phyloP scores from a whole-genome alignment of 2,888 invertebrate species.

The Cenopis cana region DNA sequence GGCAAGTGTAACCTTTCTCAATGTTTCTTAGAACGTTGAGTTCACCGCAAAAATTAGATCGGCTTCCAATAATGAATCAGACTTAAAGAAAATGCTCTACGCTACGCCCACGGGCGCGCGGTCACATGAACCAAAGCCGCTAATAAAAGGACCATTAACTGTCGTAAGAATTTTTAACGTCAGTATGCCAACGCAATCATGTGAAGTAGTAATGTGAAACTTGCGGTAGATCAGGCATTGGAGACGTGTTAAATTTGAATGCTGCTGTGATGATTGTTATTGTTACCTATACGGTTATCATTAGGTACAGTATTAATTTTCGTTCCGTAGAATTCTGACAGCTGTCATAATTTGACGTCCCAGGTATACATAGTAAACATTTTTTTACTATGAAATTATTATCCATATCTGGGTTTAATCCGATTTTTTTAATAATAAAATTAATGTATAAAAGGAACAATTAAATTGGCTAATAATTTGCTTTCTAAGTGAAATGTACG shows the following conservation, averaged over 20 bases:
- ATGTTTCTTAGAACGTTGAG: slow-evolving; percentile 64
- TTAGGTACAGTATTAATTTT: neutral
- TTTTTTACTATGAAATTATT: too few species aligned
- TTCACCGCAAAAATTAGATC: slow-evolving; percentile 68
- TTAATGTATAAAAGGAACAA: too few species aligned
- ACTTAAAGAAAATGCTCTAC: slow-evolving; percentile 69
- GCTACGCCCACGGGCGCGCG: slow-evolving; percentile 68
- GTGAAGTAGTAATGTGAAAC: slow-evolving; percentile 59
- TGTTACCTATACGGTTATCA: neutral
- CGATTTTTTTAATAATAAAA: too few species aligned
- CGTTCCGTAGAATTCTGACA: too few species aligned
- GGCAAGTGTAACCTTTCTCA: slow-evolving; percentile 42
- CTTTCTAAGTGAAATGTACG: too few species aligned
- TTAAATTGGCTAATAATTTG: too few species aligned
- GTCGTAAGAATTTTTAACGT: slow-evolving; percentile 59
- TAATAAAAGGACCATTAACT: slow-evolving; percentile 71
- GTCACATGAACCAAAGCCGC: slow-evolving; percentile 62
- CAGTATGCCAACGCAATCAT: slow-evolving; percentile 65
- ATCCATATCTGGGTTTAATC: too few species aligned
- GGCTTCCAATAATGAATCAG: slow-evolving; percentile 53
- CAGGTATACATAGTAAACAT: too few species aligned
- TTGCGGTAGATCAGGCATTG: slow-evolving; percentile 65
- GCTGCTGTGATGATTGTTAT: neutral
- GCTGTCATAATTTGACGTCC: too few species aligned
- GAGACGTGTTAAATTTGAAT: slow-evolving; percentile 17